Evolutionary conservation across 2,888 invertebrate genomes (phyloP).

Genomic region (Alloscopus bannaensis): DNA sequence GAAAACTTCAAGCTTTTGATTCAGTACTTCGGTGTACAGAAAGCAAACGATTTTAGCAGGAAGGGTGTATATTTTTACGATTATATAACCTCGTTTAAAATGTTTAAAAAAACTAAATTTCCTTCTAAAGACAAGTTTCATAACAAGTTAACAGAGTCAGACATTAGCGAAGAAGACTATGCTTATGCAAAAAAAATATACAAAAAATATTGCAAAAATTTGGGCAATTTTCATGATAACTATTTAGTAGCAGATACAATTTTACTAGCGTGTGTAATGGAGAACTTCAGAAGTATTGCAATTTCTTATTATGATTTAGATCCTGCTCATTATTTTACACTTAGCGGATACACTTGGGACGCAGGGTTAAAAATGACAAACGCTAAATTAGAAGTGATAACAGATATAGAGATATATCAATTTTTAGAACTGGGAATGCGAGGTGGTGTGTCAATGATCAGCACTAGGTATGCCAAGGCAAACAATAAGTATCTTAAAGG

Average conservation of each 20-base stretch:
- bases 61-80: conserved; percentile 8
- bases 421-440: conserved; percentile 7
- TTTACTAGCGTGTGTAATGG: background rate
- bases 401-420: conserved; percentile 10
- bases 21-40: background rate
- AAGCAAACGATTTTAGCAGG: background rate
- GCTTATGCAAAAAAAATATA: background rate
- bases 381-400: conserved; percentile 36
- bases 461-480: background rate
- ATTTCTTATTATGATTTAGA: background rate
- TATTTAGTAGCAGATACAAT: conserved; percentile 10
- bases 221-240: conserved; percentile 21
- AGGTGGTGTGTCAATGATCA: conserved; percentile 20
- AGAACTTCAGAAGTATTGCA: background rate
- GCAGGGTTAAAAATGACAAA: conserved; percentile 11
- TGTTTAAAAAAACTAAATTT: background rate
- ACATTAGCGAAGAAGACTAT: background rate
- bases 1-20: background rate
- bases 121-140: background rate
- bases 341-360: conserved; percentile 9
- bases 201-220: background rate
- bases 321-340: background rate
- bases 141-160: background rate
- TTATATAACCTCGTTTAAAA: background rate
- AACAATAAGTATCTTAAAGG: background rate